phyloP scores from a whole-genome alignment of 2,888 invertebrate genomes.

The Chesias legatella region DNA sequence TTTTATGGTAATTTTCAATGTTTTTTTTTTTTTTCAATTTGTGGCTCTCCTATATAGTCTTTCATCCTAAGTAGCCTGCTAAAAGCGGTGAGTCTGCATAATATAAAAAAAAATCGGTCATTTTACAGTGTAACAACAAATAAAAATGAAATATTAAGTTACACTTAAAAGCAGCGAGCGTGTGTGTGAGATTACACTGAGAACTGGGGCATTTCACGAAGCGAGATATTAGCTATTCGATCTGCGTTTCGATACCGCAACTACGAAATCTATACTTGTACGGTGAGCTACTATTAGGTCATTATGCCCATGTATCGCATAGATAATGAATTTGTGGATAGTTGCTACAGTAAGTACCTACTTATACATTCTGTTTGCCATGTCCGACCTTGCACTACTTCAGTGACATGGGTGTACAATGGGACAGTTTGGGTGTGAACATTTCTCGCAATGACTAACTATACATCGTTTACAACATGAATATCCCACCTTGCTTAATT shows the following conservation, averaged over 20 bases:
- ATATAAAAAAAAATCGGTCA: too few relatives aligned
- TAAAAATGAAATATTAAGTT: too few relatives aligned
- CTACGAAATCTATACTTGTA: conserved; percentile 17
- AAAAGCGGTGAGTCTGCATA: too few relatives aligned
- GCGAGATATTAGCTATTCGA: conserved; percentile 29
- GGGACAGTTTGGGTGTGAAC: not conserved
- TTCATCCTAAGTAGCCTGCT: too few relatives aligned
- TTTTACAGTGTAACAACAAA: too few relatives aligned
- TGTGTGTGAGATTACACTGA: conserved; percentile 17
- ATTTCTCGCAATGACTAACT: not conserved
- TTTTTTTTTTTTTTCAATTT: too few relatives aligned
- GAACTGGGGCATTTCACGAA: conserved; percentile 27
- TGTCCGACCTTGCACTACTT: conserved; percentile 1
- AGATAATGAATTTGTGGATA: not conserved
- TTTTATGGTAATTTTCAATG: too few relatives aligned
- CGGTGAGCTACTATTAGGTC: not conserved
- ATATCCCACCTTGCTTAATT: too few relatives aligned
- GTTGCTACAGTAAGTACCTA: not conserved
- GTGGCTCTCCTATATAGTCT: too few relatives aligned
- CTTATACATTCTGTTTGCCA: not conserved
- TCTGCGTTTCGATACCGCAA: conserved; percentile 26
- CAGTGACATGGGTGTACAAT: not conserved
- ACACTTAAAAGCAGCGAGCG: conserved; percentile 3
- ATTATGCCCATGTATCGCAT: not conserved
- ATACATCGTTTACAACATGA: too few relatives aligned